Evolutionary conservation across 1,140 invertebrate species (phyloP).

Genomic region (Temnothorax nylanderi): DNA sequence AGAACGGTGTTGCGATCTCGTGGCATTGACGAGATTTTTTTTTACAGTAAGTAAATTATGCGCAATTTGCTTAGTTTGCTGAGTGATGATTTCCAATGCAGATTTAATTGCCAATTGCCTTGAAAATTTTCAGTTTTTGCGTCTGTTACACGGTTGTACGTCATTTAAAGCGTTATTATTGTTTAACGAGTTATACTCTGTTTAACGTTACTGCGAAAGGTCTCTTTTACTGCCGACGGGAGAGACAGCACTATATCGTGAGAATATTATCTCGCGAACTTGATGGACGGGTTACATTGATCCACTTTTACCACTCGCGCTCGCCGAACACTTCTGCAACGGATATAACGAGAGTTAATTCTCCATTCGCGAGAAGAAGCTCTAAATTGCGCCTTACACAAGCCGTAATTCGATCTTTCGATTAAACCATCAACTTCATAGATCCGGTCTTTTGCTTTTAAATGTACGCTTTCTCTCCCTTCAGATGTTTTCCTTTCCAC

Average conservation of each 20-base stretch:
- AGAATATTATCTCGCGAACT: slow-evolving; percentile 28
- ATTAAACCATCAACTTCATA: slow-evolving; percentile 15
- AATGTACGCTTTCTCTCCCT: slow-evolving; percentile 19
- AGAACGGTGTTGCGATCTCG: neutral
- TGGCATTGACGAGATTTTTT: slow-evolving; percentile 1
- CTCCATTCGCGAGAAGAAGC: neutral
- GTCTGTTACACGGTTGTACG: neutral
- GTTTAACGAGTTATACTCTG: neutral
- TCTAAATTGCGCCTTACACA: neutral
- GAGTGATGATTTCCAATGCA: neutral
- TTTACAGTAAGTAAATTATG: neutral
- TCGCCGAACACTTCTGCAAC: slow-evolving; percentile 1
- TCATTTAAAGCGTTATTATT: neutral
- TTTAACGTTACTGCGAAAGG: neutral
- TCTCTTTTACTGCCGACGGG: neutral
- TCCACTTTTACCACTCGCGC: slow-evolving; percentile 40
- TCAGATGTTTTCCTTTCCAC: neutral
- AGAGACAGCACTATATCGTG: neutral
- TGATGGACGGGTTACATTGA: slow-evolving; percentile 16
- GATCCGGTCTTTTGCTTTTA: neutral
- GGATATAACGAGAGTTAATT: neutral
- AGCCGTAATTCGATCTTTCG: neutral
- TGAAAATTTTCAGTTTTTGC: neutral
- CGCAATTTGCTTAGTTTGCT: neutral
- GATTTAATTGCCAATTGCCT: neutral